Evolutionary conservation across 2,888 invertebrate genomes (phyloP).

Genomic region (Drosophila imparisetae): DNA sequence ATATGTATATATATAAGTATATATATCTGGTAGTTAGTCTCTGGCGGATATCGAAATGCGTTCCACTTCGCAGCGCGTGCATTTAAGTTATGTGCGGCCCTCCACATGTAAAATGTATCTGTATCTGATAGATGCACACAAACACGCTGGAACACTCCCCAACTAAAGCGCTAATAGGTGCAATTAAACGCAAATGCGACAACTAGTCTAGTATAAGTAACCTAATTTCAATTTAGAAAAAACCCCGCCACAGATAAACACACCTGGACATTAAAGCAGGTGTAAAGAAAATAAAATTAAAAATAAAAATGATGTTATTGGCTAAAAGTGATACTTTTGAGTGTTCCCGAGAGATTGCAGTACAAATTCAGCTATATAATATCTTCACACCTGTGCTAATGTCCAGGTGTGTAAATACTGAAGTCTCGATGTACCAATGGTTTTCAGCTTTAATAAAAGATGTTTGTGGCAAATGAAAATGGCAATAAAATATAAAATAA

Average conservation of each 20-base stretch:
- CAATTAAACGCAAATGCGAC: conserved; percentile 51
- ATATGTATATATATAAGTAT: conserved; percentile 1
- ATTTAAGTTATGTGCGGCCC: conserved; percentile 60
- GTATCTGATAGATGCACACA: conserved; percentile 40
- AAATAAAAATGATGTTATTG: too few species aligned
- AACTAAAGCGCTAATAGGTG: conserved; percentile 36
- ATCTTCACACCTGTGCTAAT: neutral
- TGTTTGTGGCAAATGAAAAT: conserved; percentile 19
- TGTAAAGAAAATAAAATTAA: neutral
- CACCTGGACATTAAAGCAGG: neutral
- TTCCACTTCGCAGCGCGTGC: conserved; percentile 84
- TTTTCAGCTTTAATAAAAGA: conserved; percentile 21
- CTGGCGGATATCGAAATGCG: conserved; percentile 83
- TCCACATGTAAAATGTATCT: conserved; percentile 1
- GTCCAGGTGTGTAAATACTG: conserved; percentile 7
- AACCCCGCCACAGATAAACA: neutral
- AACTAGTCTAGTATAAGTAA: conserved; percentile 51
- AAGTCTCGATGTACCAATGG: conserved; percentile 43
- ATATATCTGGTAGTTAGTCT: conserved; percentile 15
- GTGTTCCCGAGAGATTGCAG: too few species aligned
- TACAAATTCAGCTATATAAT: neutral
- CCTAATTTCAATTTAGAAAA: conserved; percentile 38
- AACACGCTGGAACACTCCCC: conserved; percentile 1
- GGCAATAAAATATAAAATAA: conserved; percentile 15
- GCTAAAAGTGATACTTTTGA: too few species aligned